Conservation (phyloP, 2,888 invertebrate species). For the Lasius fuliginosus region DNA sequence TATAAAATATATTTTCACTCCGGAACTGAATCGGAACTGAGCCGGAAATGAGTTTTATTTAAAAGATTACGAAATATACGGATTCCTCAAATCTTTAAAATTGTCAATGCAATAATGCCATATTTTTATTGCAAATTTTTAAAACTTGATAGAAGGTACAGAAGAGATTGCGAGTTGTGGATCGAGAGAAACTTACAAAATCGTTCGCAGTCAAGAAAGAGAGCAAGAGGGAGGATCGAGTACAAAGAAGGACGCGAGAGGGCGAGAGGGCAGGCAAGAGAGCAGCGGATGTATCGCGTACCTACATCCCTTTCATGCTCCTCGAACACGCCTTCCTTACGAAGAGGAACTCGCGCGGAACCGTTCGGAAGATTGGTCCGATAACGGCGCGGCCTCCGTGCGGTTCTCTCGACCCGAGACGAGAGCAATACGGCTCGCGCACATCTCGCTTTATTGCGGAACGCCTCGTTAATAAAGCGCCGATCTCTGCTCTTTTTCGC, state of each 20-base stretch:
- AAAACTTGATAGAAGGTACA: background rate
- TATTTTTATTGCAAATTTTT: background rate
- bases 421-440: constrained; percentile 67
- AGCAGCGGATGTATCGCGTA: constrained; percentile 58
- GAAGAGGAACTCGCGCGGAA: constrained; percentile 69
- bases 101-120: background rate
- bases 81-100: background rate
- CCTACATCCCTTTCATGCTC: constrained; percentile 64
- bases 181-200: constrained; percentile 17
- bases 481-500: constrained; percentile 61
- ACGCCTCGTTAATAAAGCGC: constrained; percentile 80
- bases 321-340: constrained; percentile 67
- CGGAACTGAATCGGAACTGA: background rate
- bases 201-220: constrained; percentile 5
- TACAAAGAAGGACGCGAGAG: constrained; percentile 24
- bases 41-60: no score
- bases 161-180: background rate
- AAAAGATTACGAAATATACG: background rate
- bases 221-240: constrained; percentile 2
- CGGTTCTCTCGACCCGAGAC: constrained; percentile 73
- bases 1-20: background rate
- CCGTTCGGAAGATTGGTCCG: constrained; percentile 75
- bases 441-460: constrained; percentile 75
- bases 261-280: constrained; percentile 39
- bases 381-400: constrained; percentile 76